These are phyloP conservation scores for Corythornis vintsioides DNA, from an alignment of 2,113 vertebrate species.

Conservation along the genomic window DNA sequence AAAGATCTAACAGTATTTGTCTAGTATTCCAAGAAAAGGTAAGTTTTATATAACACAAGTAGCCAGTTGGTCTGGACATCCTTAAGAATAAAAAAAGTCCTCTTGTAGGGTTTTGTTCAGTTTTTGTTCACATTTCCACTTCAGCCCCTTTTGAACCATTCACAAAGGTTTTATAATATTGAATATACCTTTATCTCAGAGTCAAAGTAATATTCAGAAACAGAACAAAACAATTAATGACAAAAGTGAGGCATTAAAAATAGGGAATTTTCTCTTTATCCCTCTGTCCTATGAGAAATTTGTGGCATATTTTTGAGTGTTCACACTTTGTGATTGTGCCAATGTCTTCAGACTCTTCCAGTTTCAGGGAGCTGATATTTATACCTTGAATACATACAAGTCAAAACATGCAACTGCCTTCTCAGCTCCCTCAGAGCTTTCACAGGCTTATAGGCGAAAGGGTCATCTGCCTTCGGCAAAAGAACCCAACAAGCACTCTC, in stretches of 20 bases:
- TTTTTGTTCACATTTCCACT: not conserved
- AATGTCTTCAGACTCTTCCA: not conserved
- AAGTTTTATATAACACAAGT: not conserved
- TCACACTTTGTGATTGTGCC: not conserved
- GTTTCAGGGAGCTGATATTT: not conserved
- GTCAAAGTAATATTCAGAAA: not conserved
- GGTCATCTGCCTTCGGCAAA: not conserved
- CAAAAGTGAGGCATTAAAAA: not conserved
- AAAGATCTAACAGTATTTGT: not conserved
- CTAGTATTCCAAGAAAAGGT: not conserved
- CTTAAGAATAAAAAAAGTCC: not conserved
- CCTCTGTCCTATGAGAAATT: not conserved
- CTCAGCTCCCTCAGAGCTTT: conserved; percentile 10
- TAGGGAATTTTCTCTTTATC: not conserved
- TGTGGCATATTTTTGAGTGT: not conserved
- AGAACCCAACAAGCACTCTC: not conserved
- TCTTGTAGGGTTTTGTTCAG: not conserved
- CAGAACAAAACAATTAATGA: not conserved
- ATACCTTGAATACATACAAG: not conserved
- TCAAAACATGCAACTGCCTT: not conserved
- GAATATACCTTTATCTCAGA: not conserved
- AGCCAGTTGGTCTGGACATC: not conserved
- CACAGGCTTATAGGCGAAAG: conserved; percentile 16
- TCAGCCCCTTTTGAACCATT: not conserved
- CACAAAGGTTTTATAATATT: not conserved